Percentiles rank a stretch among this genome's conserved stretches.
Conservation (phyloP, 2,113 vertebrate species). For the Leuciscus idus region DNA sequence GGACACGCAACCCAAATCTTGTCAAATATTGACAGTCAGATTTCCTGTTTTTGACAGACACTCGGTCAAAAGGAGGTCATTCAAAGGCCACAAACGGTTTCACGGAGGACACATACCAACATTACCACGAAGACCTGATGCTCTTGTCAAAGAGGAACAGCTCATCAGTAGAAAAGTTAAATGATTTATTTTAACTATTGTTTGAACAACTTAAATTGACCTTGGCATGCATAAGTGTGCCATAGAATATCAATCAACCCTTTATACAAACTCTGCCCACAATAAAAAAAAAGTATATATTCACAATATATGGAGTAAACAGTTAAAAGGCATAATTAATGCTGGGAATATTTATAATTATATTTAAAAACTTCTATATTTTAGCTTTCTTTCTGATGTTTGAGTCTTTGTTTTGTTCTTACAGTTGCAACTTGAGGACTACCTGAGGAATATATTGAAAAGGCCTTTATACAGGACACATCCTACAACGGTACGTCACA, state of each 20-base stretch:
- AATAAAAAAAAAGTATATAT: too few relatives aligned
- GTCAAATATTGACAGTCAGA: conserved; percentile 17
- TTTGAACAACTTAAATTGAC: too few relatives aligned
- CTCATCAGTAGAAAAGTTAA: conserved; percentile 56
- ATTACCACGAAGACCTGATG: conserved; percentile 59
- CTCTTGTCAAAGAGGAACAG: conserved; percentile 59
- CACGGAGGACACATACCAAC: conserved; percentile 56
- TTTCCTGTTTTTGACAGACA: conserved; percentile 44
- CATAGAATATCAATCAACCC: too few relatives aligned
- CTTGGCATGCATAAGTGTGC: too few relatives aligned
- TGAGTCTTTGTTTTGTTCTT: not conserved
- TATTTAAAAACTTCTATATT: not conserved
- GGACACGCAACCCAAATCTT: not conserved
- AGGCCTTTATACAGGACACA: conserved; percentile 59
- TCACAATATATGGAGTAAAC: not conserved
- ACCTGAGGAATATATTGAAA: conserved; percentile 61
- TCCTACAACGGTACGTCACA: conserved; percentile 54
- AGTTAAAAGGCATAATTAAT: not conserved
- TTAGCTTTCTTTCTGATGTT: not conserved
- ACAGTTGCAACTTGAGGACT: conserved; percentile 61
- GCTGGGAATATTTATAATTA: too few relatives aligned
- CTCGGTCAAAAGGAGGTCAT: conserved; percentile 54
- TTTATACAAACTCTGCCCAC: too few relatives aligned
- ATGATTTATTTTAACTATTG: not conserved
- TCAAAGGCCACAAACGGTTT: conserved; percentile 44